Evolutionary conservation across 1,140 invertebrate genomes (phyloP).

Genomic region (Temnothorax curvispinosus): DNA sequence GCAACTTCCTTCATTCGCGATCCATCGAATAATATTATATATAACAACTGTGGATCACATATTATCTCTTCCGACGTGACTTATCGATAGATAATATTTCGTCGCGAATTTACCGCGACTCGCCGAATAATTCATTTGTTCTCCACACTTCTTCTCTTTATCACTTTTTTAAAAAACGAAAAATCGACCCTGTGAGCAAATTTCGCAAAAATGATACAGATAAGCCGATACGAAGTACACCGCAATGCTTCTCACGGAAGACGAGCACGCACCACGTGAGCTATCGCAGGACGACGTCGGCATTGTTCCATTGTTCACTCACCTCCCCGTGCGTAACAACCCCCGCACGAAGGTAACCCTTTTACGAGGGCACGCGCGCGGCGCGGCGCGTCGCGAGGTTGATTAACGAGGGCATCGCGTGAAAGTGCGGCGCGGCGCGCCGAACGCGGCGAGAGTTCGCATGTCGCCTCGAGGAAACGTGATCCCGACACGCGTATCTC

Average conservation of each 20-base stretch:
- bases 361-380: not conserved
- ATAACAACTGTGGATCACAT: not conserved
- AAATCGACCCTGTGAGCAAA: not conserved
- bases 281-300: not conserved
- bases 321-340: slow-evolving; percentile 34
- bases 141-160: not conserved
- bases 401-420: slow-evolving; percentile 59
- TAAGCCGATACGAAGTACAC: not conserved
- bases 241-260: not conserved
- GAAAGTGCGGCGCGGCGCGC: slow-evolving; percentile 21
- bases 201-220: not conserved
- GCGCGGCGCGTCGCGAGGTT: not conserved
- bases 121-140: too few relatives aligned
- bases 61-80: not conserved
- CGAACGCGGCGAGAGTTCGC: not conserved
- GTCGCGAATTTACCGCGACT: not conserved
- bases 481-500: slow-evolving; percentile 15
- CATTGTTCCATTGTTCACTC: slow-evolving; percentile 29
- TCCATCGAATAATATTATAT: slow-evolving; percentile 10
- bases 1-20: not conserved
- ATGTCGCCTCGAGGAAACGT: slow-evolving; percentile 12
- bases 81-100: not conserved
- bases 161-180: not conserved
- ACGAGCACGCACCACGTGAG: slow-evolving; percentile 40
- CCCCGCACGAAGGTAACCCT: not conserved